A percentile compares a stretch with the other conserved stretches of the same genome.
phyloP scores from a whole-genome alignment of 2,113 vertebrate species.

The Zosterops lateralis region DNA sequence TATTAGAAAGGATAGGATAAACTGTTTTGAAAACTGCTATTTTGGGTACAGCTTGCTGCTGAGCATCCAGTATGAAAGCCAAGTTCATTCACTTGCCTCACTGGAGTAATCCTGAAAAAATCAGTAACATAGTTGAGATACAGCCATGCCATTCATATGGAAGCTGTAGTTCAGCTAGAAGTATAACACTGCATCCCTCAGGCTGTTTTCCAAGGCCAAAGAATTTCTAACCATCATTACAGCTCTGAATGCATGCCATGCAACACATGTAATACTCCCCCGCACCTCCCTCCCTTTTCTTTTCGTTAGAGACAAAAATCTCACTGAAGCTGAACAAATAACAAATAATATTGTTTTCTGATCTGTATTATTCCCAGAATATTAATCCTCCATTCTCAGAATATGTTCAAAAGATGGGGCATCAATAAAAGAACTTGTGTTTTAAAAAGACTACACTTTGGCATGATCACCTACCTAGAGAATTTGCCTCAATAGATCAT shows the following conservation, averaged over 20 bases:
- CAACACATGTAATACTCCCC: neutral
- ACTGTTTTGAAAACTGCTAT: neutral
- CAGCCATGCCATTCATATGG: neutral
- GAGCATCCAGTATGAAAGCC: neutral
- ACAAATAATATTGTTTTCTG: neutral
- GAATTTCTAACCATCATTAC: conserved; percentile 20
- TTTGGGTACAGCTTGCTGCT: neutral
- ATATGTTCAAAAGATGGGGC: neutral
- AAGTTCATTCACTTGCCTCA: neutral
- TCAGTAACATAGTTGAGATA: neutral
- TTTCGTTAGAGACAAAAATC: neutral
- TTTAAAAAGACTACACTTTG: neutral
- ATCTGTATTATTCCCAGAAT: neutral
- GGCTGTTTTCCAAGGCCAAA: conserved; percentile 44
- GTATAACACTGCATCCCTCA: neutral
- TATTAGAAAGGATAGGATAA: neutral
- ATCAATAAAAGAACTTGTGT: neutral
- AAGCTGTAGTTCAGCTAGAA: neutral
- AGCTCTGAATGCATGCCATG: conserved; percentile 14
- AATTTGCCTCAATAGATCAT: neutral
- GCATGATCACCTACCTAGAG: neutral
- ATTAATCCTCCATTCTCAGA: neutral
- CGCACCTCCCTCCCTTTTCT: neutral
- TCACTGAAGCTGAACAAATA: neutral
- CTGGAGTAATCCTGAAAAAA: conserved; percentile 6